Base-by-base conservation (phyloP, 2,888 invertebrate genomes). In the Platycnemis pennipes region DNA sequence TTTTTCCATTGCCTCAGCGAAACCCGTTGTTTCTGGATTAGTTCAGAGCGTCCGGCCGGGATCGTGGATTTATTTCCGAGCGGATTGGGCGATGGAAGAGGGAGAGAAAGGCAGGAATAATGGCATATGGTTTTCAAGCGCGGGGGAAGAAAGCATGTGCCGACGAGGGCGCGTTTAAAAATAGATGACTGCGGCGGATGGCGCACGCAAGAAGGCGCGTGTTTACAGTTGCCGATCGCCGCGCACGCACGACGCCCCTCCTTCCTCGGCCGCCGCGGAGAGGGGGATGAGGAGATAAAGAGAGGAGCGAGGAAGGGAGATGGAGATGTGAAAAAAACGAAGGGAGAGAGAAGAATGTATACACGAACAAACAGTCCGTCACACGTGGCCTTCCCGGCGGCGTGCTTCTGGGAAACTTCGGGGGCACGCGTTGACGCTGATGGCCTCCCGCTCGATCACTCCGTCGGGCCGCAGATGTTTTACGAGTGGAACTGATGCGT, bases 401-500 rank as follows among this genome's bases (percentile, higher is more conserved):
- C 77, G 77, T 37, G 77, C 37, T 77, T 77, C 77, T 77, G 77
- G 77, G 13, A 26, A 77, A 37, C 77, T 37, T 77, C 77, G 77
- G 37, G 49, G 13, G 77, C 77, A 77, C 77, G 37, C 77, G 63
- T 63, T 63, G 77, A 77, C 77, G 77, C 77, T 77, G 77, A 77
- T 77, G 77, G 31, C 63, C 26, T 63, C 26, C 63, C 63, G 63
- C 77, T 77, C 37, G 77, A 77, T 77, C 77, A 37, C 77, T 77
- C 77, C 77, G 13, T 11, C 11, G 77, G 37, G 77, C 37, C 77
- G 77, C 77, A 77, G 77, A 77, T 77, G 77, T 77, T 77, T 31
- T 77, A 77, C 77, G 77, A 77, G 77, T 77, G 77, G 77, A 77
- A 77, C 77, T 77, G 77, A 77, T 77, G 77, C 77, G 77, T 77